These are phyloP conservation scores for Semnornis frantzii DNA, from an alignment of 2,113 vertebrate species.

Conservation along the genomic window DNA sequence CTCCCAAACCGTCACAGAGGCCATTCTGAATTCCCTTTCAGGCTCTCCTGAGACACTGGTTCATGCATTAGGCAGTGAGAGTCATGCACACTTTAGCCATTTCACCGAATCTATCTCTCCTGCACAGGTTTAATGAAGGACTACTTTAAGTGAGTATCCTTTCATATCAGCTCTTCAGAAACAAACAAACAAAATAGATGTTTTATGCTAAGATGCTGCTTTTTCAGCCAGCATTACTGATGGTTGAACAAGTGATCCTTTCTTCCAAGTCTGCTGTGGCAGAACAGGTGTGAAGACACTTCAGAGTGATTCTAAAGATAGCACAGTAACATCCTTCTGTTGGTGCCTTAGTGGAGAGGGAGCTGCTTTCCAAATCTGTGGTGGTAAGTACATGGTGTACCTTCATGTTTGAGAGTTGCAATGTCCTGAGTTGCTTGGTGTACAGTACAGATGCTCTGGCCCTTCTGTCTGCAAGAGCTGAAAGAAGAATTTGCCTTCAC, in stretches of 20 bases:
- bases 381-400: neutral
- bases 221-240: neutral
- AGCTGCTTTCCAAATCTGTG: neutral
- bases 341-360: neutral
- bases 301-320: neutral
- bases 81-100: neutral
- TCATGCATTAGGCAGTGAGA: neutral
- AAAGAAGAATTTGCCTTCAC: neutral
- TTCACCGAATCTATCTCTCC: neutral
- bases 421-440: neutral
- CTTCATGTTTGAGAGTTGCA: neutral
- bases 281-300: neutral
- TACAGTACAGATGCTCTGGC: neutral
- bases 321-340: neutral
- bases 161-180: neutral
- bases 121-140: neutral
- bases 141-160: neutral
- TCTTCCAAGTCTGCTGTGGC: neutral
- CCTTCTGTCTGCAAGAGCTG: neutral
- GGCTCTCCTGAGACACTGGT: neutral
- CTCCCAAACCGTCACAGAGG: too few relatives aligned
- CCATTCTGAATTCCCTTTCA: neutral
- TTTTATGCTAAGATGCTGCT: neutral
- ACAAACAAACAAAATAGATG: neutral
- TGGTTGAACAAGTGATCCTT: neutral